Percentiles rank a stretch among this genome's conserved stretches.
phyloP scores from a whole-genome alignment of 2,113 vertebrate genomes.

The Corythornis vintsioides region DNA sequence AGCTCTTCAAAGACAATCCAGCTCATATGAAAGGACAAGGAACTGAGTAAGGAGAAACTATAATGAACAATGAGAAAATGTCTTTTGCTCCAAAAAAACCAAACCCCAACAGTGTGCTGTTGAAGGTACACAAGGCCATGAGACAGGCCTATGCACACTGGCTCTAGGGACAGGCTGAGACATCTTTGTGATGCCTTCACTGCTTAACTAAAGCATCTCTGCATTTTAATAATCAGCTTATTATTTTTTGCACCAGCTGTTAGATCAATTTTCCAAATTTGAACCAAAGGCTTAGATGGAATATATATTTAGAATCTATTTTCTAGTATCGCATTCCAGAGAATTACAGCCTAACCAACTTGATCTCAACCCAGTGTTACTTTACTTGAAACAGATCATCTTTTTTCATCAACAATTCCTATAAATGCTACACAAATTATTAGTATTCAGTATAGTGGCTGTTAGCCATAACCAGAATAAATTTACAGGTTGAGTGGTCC shows the following conservation, averaged over 20 bases:
- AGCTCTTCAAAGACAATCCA: neutral
- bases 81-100: neutral
- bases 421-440: neutral
- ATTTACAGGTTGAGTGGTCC: neutral
- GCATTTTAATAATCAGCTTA: neutral
- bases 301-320: neutral
- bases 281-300: neutral
- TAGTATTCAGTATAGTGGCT: neutral
- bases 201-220: neutral
- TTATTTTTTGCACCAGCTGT: neutral
- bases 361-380: neutral
- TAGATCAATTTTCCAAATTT: neutral
- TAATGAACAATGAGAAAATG: neutral
- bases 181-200: neutral
- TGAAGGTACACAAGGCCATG: neutral
- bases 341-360: neutral
- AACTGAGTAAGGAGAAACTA: neutral
- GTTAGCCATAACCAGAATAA: neutral
- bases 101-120: neutral
- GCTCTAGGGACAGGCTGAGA: neutral
- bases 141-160: neutral
- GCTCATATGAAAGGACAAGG: rapidly evolving
- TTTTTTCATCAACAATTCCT: neutral
- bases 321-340: neutral
- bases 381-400: neutral